These are phyloP conservation scores for Amniataba percoides DNA, from an alignment of 2,797 vertebrate species.

Conservation along the genomic window DNA sequence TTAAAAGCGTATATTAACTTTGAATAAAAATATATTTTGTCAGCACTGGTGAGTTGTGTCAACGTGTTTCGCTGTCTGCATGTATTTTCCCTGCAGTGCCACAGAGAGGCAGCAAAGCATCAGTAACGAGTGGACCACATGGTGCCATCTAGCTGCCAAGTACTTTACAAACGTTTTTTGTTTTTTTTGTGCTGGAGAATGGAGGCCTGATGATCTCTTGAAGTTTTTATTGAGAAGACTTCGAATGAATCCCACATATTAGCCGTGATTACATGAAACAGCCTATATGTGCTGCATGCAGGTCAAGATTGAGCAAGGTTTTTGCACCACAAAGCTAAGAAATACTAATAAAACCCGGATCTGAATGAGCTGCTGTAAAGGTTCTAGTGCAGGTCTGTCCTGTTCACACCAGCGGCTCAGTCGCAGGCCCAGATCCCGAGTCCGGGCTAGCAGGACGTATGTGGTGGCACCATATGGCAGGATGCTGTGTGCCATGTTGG, in stretches of 20 bases:
- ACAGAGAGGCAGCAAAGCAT: constrained; percentile 81
- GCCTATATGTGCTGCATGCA: not conserved
- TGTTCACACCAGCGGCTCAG: constrained; percentile 70
- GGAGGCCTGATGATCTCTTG: not conserved
- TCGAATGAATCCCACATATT: not conserved
- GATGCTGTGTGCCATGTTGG: constrained; percentile 88
- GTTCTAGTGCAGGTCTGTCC: constrained; percentile 73
- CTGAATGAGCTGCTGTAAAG: constrained; percentile 55
- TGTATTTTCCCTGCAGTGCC: constrained; percentile 63
- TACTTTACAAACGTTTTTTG: not conserved
- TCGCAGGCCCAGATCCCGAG: constrained; percentile 65
- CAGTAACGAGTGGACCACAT: constrained; percentile 21
- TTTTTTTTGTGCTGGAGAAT: not conserved
- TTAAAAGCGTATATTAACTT: constrained; percentile 78
- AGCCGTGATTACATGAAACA: not conserved
- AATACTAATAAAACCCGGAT: not conserved
- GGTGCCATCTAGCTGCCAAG: not conserved
- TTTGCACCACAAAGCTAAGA: not conserved
- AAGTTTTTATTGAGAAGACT: constrained; percentile 16
- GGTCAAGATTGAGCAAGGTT: not conserved
- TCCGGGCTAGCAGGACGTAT: constrained; percentile 81
- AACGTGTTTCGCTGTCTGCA: not conserved
- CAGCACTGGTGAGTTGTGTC: constrained; percentile 35
- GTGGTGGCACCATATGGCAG: constrained; percentile 89
- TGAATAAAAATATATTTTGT: constrained; percentile 83